A percentile compares a stretch with the other conserved stretches of the same genome.
These are phyloP conservation scores for Aplysina aerophoba DNA, from an alignment of 37 sponge, comb jelly and placozoan species.

Conservation along the genomic window DNA sequence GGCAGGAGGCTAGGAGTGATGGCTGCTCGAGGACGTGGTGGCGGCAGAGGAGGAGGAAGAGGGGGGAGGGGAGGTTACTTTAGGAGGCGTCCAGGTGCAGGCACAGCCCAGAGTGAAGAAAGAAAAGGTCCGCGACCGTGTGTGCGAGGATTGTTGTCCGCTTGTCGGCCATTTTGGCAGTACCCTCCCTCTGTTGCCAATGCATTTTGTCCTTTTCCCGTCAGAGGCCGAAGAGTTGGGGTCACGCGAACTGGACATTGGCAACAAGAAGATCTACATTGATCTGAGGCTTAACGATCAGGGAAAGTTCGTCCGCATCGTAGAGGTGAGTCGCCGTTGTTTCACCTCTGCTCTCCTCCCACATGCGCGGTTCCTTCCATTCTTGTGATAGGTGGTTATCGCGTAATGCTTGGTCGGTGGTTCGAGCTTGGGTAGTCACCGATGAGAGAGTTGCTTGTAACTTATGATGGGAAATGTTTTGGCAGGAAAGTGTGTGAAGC, in stretches of 20 bases:
- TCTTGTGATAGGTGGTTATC: neutral
- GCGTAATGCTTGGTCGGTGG: no score
- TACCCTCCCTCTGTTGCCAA: neutral
- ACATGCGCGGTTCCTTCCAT: neutral
- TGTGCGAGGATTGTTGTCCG: neutral
- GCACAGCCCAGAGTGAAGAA: neutral
- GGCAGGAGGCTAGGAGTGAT: neutral
- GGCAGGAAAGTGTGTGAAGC: no score
- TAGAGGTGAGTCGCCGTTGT: constrained; percentile 51
- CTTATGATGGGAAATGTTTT: no score
- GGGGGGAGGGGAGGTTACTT: neutral
- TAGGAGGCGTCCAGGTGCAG: neutral
- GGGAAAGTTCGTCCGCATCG: constrained; percentile 74
- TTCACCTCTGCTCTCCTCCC: neutral
- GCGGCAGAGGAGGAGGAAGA: constrained; percentile 8
- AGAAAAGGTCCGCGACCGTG: neutral
- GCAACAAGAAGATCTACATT: constrained; percentile 66
- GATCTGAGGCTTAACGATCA: constrained; percentile 83
- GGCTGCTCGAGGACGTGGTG: constrained; percentile 15
- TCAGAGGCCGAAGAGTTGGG: constrained; percentile 72
- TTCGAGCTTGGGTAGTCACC: no score
- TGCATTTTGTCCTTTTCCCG: neutral
- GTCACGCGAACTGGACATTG: constrained; percentile 57
- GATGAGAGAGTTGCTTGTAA: no score
- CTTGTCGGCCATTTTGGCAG: neutral